Evolutionary conservation across 2,113 vertebrate genomes (phyloP), one percentile per base, ranked within the genome.

Genomic region (Sterrhoptilus dennistouni): DNA sequence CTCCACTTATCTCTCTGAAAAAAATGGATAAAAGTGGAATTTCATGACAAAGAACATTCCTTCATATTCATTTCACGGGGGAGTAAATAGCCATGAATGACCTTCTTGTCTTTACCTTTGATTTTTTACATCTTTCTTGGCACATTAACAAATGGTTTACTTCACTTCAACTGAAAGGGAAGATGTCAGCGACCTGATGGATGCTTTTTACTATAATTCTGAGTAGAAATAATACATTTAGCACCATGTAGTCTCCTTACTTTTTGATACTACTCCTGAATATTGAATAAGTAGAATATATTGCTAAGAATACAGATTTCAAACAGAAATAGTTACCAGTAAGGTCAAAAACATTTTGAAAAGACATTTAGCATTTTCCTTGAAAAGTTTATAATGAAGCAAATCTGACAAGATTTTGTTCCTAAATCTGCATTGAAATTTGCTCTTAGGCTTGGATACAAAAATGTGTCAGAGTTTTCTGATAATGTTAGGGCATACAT

Each of bases 61-160:
- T 82, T 56, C 8, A 17, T 64, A 79, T 68, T 95, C 74, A 56
- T 68, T 96, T 91, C 91, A 75, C 44, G 40, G 57, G 89, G 81
- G 75, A 95, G 56, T 64, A 85, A 91, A 95, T 61, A 82, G 72
- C 69, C 87, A 91, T 93, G 90, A 94, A 89, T 66, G 87, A 95
- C 81, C 91, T 84, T 76, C 65, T 91, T 90, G 93, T 93, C 84
- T 89, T 65, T 90, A 76, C 49, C 81, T 94, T 94, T 96, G 78
- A 89, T 93, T 93, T 95, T 89, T 75, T 8, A 90, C 89, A 69
- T 7, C 14, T 80, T 93, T 83, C 74, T 87, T 77, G 78, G 33
- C 27, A 23, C 56, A 87, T 95, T 93, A 94, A 94, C 75, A 93
- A 89, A 94, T 79, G 78, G 82, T 57, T 95, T 66, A 59, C 57